phyloP scores from a whole-genome alignment of 2,797 vertebrate species.

The Adrianichthys oophorus region DNA sequence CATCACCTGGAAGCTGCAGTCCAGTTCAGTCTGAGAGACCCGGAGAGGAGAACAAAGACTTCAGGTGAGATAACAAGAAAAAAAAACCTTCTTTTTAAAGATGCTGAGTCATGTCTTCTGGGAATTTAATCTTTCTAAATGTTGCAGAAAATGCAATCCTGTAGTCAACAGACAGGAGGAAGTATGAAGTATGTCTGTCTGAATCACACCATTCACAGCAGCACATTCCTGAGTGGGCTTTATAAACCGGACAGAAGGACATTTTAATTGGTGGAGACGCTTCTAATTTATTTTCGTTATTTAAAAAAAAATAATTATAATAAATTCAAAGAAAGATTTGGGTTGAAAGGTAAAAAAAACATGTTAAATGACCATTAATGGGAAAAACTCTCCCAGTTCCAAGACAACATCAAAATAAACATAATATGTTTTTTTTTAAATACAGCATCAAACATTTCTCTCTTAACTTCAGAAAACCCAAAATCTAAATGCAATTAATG shows the following conservation, averaged over 20 bases:
- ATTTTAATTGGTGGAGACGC: constrained; percentile 43
- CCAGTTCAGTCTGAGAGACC: constrained; percentile 46
- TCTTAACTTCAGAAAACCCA: no score
- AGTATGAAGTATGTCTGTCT: constrained; percentile 20
- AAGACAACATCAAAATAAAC: no score
- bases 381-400: no score
- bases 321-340: constrained; percentile 6
- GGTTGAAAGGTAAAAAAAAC: constrained; percentile 18
- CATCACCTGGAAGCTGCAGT: constrained; percentile 39
- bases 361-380: background rate
- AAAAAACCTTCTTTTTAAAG: background rate
- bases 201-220: constrained; percentile 50
- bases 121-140: constrained; percentile 10
- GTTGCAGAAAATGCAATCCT: constrained; percentile 20
- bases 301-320: constrained; percentile 18
- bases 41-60: constrained; percentile 63
- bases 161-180: constrained; percentile 14
- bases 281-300: constrained; percentile 21
- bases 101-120: background rate
- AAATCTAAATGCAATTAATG: no score
- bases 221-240: constrained; percentile 42
- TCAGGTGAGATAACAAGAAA: constrained; percentile 79
- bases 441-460: no score
- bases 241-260: constrained; percentile 36
- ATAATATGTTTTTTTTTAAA: no score